phyloP scores from a whole-genome alignment of 1,140 invertebrate genomes.

The Agrilus planipennis region DNA sequence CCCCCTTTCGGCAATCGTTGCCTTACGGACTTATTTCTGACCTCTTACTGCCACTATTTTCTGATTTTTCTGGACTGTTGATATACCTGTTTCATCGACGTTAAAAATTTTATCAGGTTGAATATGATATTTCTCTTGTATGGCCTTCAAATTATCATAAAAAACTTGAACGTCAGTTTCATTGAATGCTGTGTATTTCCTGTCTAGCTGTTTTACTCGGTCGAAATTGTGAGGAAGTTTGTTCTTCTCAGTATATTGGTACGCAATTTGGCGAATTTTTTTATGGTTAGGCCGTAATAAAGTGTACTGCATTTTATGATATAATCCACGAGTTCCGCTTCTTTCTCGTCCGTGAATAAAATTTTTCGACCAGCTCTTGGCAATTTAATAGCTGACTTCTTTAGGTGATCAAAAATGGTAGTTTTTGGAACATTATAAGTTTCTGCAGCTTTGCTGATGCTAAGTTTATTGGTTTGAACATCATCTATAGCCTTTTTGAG shows the following conservation, averaged over 20 bases:
- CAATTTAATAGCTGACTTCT: too few species aligned
- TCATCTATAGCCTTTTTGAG: too few species aligned
- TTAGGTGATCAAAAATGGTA: too few species aligned
- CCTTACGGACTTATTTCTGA: constrained; percentile 22
- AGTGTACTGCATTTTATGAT: neutral
- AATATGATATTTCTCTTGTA: constrained; percentile 5
- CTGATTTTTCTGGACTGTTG: neutral
- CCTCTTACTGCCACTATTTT: constrained; percentile 20
- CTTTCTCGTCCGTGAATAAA: neutral
- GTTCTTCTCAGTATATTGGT: neutral
- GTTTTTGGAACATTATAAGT: too few species aligned
- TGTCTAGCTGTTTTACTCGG: neutral
- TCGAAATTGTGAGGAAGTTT: constrained; percentile 2
- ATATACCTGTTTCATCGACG: constrained; percentile 9
- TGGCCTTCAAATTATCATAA: constrained; percentile 1
- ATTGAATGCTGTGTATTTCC: constrained; percentile 6
- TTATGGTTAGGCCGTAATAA: neutral
- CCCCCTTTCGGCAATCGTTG: constrained; percentile 25
- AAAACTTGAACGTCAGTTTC: constrained; percentile 1
- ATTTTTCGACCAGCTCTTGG: constrained; percentile 5
- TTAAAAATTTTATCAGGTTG: neutral
- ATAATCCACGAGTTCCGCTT: neutral
- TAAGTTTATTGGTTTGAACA: too few species aligned
- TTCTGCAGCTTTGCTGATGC: too few species aligned
- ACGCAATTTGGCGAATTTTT: constrained; percentile 3